phyloP scores from a whole-genome alignment of 2,797 vertebrate genomes.

The Eptatretus atami region DNA sequence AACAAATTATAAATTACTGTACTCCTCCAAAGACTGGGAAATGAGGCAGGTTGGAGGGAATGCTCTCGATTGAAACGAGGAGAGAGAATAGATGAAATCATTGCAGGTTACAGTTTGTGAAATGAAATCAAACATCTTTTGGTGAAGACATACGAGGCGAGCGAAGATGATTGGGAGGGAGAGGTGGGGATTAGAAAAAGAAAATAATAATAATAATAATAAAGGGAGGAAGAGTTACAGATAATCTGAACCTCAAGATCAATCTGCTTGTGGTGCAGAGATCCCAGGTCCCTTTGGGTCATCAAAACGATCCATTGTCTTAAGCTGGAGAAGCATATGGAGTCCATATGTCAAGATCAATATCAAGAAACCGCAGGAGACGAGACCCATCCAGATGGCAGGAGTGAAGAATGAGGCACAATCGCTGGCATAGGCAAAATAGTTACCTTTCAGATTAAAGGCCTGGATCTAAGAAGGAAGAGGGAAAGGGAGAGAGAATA shows the following conservation, averaged over 20 bases:
- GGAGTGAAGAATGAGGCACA: conserved; percentile 4
- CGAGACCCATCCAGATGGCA: conserved; percentile 2
- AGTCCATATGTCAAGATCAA: neutral
- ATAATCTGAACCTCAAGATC: neutral
- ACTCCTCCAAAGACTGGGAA: too few species aligned
- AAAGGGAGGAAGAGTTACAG: too few species aligned
- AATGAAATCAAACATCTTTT: too few species aligned
- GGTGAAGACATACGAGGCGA: too few species aligned
- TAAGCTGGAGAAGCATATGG: conserved; percentile 2
- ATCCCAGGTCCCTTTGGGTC: conserved; percentile 2
- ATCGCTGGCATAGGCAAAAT: neutral
- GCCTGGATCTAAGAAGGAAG: neutral
- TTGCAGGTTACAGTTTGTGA: too few species aligned
- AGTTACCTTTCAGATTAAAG: neutral
- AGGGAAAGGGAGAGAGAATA: neutral
- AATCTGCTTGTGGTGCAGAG: conserved; percentile 1
- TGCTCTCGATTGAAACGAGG: too few species aligned
- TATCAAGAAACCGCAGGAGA: neutral
- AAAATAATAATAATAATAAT: too few species aligned
- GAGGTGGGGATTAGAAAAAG: too few species aligned
- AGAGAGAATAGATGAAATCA: too few species aligned
- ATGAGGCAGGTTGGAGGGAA: too few species aligned
- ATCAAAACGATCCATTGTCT: conserved; percentile 2
- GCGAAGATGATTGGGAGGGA: too few species aligned
- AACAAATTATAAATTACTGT: too few species aligned